phyloP scores from a whole-genome alignment of 2,888 invertebrate species.

The Gryllus longicercus region DNA sequence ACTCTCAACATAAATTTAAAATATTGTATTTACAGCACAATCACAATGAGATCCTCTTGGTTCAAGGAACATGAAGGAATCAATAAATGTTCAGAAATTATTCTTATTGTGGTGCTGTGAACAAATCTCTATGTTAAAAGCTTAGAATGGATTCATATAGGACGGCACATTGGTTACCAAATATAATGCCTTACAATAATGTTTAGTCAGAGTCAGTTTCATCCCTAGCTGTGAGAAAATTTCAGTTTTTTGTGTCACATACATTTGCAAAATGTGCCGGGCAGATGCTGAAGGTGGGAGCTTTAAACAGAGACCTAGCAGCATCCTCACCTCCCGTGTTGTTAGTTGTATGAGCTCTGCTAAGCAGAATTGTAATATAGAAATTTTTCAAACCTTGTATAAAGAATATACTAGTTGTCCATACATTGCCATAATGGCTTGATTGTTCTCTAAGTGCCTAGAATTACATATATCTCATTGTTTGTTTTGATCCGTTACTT shows the following conservation, averaged over 20 bases:
- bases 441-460: constrained; percentile 36
- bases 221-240: constrained; percentile 11
- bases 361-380: constrained; percentile 23
- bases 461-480: constrained; percentile 34
- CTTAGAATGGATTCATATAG: not conserved
- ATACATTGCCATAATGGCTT: constrained; percentile 33
- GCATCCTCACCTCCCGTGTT: constrained; percentile 11
- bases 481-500: constrained; percentile 31
- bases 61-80: not conserved
- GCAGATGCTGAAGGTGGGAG: constrained; percentile 17
- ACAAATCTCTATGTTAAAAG: not conserved
- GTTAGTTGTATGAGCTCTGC: constrained; percentile 17
- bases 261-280: constrained; percentile 17
- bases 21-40: not conserved
- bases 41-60: not conserved
- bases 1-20: not conserved
- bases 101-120: not conserved
- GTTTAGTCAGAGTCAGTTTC: constrained; percentile 17
- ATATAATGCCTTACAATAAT: constrained; percentile 17
- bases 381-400: constrained; percentile 19
- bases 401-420: constrained; percentile 29
- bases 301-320: constrained; percentile 10
- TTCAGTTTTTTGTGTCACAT: not conserved
- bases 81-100: not conserved
- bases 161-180: constrained; percentile 1